These are phyloP conservation scores for Lucinisca nassula DNA, from an alignment of 2,888 invertebrate genomes.

Conservation along the genomic window DNA sequence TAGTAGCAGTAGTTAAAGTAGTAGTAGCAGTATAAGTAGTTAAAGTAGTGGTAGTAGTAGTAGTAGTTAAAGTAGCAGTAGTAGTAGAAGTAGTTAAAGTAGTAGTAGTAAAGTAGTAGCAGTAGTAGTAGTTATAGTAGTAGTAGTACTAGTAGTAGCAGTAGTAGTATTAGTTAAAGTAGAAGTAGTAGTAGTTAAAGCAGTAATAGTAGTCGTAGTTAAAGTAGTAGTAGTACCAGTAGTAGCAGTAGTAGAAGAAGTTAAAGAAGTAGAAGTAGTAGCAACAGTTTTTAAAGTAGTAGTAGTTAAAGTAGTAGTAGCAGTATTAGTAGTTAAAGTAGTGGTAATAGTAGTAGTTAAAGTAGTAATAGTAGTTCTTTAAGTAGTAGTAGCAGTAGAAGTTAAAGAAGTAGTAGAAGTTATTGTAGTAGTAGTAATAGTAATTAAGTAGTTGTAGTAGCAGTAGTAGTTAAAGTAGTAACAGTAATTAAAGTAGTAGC, in stretches of 20 bases:
- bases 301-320: conserved; percentile 6
- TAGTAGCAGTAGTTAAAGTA: no score
- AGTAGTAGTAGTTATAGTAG: no score
- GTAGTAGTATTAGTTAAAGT: no score
- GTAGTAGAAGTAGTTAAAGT: conserved; percentile 47
- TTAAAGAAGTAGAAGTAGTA: neutral
- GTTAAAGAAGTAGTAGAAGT: neutral
- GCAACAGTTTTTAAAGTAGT: neutral
- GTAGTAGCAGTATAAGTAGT: conserved; percentile 25
- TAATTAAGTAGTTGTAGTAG: no score
- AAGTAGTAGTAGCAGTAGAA: conserved; percentile 9
- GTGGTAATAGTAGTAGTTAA: conserved; percentile 11
- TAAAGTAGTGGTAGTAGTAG: conserved; percentile 3
- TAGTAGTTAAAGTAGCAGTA: no score
- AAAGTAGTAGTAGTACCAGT: conserved; percentile 40
- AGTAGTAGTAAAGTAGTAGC: no score
- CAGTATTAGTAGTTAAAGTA: conserved; percentile 1
- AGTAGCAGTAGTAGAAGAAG: conserved; percentile 11
- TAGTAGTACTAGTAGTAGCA: no score
- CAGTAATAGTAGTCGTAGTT: no score
- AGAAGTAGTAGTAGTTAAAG: conserved; percentile 34
- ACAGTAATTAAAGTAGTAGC: neutral
- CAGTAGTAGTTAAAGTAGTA: no score
- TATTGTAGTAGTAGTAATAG: conserved; percentile 10
- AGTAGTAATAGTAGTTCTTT: neutral